These are phyloP conservation scores for Nomada fucata DNA, from an alignment of 2,888 invertebrate genomes.

Conservation along the genomic window DNA sequence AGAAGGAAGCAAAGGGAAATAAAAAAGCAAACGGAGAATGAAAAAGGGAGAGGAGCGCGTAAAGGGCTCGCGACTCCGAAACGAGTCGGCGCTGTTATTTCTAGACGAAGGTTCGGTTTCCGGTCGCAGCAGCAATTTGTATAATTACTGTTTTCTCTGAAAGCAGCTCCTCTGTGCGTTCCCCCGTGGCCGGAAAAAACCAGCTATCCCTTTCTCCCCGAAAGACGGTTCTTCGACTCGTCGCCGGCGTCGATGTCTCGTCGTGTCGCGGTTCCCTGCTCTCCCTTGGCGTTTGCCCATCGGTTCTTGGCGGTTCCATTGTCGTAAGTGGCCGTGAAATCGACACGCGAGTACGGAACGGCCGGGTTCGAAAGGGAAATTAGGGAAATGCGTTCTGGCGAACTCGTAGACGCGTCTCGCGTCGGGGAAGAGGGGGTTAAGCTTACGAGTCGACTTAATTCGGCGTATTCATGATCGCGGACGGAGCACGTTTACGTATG, in stretches of 20 bases:
- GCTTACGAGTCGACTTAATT: conserved; percentile 36
- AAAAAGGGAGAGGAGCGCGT: not conserved
- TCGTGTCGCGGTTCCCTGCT: not conserved
- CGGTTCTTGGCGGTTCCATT: conserved; percentile 33
- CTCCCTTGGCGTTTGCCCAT: not conserved
- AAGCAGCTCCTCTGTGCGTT: conserved; percentile 64
- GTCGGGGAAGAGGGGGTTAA: not conserved
- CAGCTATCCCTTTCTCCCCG: conserved; percentile 35
- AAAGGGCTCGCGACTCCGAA: conserved; percentile 61
- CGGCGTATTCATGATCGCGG: conserved; percentile 31
- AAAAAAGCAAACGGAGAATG: conserved; percentile 6
- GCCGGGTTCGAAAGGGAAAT: not conserved
- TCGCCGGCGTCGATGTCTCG: not conserved
- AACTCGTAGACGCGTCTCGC: not conserved
- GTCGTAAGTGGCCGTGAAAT: conserved; percentile 31
- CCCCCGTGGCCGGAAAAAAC: conserved; percentile 47
- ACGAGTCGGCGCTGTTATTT: conserved; percentile 68
- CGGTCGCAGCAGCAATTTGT: conserved; percentile 72
- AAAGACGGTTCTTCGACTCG: conserved; percentile 23
- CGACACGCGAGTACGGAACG: not conserved
- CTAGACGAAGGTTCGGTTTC: conserved; percentile 75
- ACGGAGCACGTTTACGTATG: conserved; percentile 28
- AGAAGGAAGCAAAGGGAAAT: not conserved
- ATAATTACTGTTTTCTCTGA: conserved; percentile 77
- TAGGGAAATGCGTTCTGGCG: not conserved